phyloP scores from a whole-genome alignment of 2,113 vertebrate genomes.

The Pachycephala philippinensis region DNA sequence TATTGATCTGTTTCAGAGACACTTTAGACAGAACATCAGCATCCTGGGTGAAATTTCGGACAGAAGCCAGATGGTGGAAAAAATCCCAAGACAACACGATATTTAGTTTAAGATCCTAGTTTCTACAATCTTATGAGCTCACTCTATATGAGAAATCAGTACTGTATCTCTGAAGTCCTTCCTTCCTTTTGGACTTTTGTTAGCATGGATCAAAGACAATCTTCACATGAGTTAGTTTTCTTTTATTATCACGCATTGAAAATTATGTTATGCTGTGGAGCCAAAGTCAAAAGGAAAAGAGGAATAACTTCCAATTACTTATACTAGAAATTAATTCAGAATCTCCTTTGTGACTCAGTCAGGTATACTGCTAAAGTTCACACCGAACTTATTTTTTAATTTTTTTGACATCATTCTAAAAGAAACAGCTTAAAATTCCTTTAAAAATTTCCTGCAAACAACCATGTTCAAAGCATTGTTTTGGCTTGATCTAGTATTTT shows the following conservation, averaged over 20 bases:
- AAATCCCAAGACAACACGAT: not conserved
- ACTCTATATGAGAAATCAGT: not conserved
- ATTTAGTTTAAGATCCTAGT: not conserved
- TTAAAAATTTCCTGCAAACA: not conserved
- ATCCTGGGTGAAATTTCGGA: not conserved
- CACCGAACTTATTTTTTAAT: fast-evolving
- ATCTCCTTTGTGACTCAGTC: not conserved
- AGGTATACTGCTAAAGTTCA: not conserved
- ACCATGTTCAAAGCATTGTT: not conserved
- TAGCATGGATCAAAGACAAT: not conserved
- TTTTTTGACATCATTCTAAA: not conserved
- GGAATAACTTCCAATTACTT: not conserved
- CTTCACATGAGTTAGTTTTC: not conserved
- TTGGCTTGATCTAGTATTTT: not conserved
- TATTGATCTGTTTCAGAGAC: not conserved
- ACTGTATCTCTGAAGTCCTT: not conserved
- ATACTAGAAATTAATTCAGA: not conserved
- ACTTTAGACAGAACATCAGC: not conserved
- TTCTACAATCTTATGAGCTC: not conserved
- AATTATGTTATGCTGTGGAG: not conserved
- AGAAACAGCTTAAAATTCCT: not conserved
- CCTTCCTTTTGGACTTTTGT: not conserved
- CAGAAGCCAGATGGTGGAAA: not conserved
- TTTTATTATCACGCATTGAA: not conserved
- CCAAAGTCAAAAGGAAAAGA: not conserved